Percentiles rank a stretch among this genome's conserved stretches.
Conservation (phyloP, 2,888 invertebrate species). For the Chymomyza fuscimana region DNA sequence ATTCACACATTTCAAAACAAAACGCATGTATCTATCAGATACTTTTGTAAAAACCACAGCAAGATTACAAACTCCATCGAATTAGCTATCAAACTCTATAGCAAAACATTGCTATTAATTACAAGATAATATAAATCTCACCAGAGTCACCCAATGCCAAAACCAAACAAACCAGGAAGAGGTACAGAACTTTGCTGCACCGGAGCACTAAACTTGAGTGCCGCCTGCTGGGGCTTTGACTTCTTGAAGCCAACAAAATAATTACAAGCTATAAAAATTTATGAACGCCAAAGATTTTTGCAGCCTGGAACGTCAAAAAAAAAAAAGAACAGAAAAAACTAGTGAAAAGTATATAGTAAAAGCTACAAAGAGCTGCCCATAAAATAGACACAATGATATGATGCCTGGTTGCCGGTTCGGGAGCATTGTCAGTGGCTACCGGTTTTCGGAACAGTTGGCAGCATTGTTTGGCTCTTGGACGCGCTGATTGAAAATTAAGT, state of each 20-base stretch:
- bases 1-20: constrained; percentile 13
- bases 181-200: background rate
- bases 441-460: constrained; percentile 6
- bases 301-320: constrained; percentile 1
- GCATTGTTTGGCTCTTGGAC: constrained; percentile 18
- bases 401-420: constrained; percentile 49
- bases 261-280: constrained; percentile 70
- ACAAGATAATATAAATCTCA: constrained; percentile 54
- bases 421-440: background rate
- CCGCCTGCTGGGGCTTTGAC: background rate
- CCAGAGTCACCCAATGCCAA: constrained; percentile 23
- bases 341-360: constrained; percentile 29
- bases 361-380: constrained; percentile 33
- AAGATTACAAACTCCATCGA: constrained; percentile 42
- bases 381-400: constrained; percentile 33
- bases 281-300: constrained; percentile 56
- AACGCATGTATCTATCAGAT: constrained; percentile 31
- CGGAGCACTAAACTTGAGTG: background rate
- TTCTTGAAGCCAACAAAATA: constrained; percentile 50
- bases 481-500: constrained; percentile 7
- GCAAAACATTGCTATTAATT: constrained; percentile 58
- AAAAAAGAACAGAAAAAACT: constrained; percentile 39
- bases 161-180: constrained; percentile 41
- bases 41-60: constrained; percentile 20
- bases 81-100: constrained; percentile 23